These are phyloP conservation scores for Gryon sp. DNA, from an alignment of 1,140 invertebrate species.

Conservation along the genomic window DNA sequence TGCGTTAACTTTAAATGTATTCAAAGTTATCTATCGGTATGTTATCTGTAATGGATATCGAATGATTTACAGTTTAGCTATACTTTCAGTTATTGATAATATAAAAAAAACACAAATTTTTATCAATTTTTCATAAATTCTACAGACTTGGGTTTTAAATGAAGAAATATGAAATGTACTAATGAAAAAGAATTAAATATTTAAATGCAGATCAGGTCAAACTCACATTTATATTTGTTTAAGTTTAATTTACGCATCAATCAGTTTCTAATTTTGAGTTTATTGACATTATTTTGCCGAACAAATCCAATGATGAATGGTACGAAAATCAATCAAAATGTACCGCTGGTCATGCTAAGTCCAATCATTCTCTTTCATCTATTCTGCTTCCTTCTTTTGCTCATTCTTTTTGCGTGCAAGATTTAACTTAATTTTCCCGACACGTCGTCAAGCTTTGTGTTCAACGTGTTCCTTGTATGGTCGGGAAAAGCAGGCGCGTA, in stretches of 20 bases:
- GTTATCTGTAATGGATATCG: too few species aligned
- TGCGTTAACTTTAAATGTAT: background rate
- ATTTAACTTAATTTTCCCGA: slow-evolving; percentile 48
- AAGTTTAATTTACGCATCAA: slow-evolving; percentile 7
- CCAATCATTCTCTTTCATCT: background rate
- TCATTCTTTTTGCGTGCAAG: slow-evolving; percentile 30
- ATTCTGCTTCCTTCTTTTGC: background rate
- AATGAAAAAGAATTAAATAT: too few species aligned
- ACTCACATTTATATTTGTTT: too few species aligned
- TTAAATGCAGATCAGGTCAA: too few species aligned
- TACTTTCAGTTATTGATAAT: too few species aligned
- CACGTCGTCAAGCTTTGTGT: slow-evolving; percentile 58
- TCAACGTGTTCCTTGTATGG: slow-evolving; percentile 33
- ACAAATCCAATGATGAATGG: slow-evolving; percentile 19
- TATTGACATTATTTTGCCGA: slow-evolving; percentile 20
- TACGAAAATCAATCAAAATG: slow-evolving; percentile 39
- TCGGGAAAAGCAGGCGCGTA: slow-evolving; percentile 32
- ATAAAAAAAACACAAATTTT: too few species aligned
- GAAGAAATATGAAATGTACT: too few species aligned
- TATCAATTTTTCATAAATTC: too few species aligned
- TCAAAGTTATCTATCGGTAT: too few species aligned
- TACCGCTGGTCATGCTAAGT: slow-evolving; percentile 20
- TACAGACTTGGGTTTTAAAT: too few species aligned
- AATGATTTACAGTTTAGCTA: too few species aligned
- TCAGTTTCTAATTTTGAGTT: slow-evolving; percentile 13